These are phyloP conservation scores for Melanostigma gelatinosum DNA, from an alignment of 2,113 vertebrate species.

Conservation along the genomic window DNA sequence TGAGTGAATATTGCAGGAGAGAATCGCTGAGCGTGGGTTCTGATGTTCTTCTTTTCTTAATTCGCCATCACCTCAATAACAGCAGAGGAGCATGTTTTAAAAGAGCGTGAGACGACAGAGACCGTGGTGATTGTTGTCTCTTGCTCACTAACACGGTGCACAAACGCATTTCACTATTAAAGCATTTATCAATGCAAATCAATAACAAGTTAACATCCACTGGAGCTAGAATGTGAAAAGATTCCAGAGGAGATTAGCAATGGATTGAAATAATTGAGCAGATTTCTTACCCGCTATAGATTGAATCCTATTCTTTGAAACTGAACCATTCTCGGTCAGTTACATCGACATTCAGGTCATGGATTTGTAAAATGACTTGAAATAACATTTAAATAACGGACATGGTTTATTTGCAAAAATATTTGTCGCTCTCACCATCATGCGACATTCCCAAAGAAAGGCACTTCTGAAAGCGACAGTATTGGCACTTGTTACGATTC, in stretches of 20 bases:
- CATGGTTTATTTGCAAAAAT: neutral
- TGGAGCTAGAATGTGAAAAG: neutral
- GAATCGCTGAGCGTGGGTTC: too few relatives aligned
- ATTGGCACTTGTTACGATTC: constrained; percentile 98
- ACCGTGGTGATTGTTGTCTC: neutral
- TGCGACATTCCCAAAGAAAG: constrained; percentile 97
- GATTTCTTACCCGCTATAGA: neutral
- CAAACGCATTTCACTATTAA: neutral
- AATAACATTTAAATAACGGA: neutral
- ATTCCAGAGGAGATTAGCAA: neutral
- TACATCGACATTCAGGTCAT: neutral
- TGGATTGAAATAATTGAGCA: neutral
- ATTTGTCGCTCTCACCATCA: constrained; percentile 86
- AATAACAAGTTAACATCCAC: neutral
- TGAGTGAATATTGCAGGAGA: too few relatives aligned
- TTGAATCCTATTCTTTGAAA: neutral
- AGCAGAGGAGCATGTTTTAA: neutral
- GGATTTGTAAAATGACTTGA: neutral
- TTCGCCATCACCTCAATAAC: neutral
- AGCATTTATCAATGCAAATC: neutral
- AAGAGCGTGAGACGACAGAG: neutral
- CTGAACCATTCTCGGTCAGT: neutral
- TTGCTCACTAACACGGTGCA: neutral
- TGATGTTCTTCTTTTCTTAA: neutral
- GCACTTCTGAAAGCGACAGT: constrained; percentile 99